These are phyloP conservation scores for Panopea generosa DNA, from an alignment of 2,888 invertebrate species.

Conservation along the genomic window DNA sequence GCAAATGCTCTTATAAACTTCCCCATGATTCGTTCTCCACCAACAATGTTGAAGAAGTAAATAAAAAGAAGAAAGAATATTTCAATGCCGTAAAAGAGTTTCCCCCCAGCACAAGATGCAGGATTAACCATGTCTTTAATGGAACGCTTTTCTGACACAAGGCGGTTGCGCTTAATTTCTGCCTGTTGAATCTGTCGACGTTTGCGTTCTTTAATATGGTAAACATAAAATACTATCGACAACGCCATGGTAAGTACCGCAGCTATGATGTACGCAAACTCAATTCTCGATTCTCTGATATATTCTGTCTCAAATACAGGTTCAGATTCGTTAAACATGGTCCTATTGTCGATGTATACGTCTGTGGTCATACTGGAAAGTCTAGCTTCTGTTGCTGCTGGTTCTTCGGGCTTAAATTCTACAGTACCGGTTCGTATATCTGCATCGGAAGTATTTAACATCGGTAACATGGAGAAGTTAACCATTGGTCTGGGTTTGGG, in stretches of 20 bases:
- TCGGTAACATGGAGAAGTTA: too few species aligned
- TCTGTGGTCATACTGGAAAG: background rate
- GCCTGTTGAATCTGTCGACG: background rate
- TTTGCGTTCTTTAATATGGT: constrained; percentile 42
- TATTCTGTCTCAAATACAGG: constrained; percentile 23
- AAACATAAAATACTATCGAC: constrained; percentile 60
- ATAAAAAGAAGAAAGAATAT: constrained; percentile 67
- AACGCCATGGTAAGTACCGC: constrained; percentile 49
- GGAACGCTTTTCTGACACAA: background rate
- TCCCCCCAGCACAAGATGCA: constrained; percentile 66
- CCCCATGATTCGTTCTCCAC: constrained; percentile 70
- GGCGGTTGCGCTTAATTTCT: background rate
- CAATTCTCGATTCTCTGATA: constrained; percentile 65
- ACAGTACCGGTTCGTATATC: background rate
- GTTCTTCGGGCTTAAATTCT: background rate
- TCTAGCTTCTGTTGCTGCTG: background rate
- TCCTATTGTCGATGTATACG: too few species aligned
- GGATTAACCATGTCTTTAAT: constrained; percentile 63
- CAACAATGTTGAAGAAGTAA: constrained; percentile 69
- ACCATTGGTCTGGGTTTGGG: constrained; percentile 15
- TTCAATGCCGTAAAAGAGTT: constrained; percentile 60
- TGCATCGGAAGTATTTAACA: background rate
- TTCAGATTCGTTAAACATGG: too few species aligned
- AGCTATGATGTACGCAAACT: constrained; percentile 65
- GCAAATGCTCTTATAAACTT: constrained; percentile 74